A percentile compares a stretch with the other conserved stretches of the same genome.
Evolutionary conservation across 1,140 invertebrate genomes (phyloP).

Genomic region (Drosophila ohnishii): DNA sequence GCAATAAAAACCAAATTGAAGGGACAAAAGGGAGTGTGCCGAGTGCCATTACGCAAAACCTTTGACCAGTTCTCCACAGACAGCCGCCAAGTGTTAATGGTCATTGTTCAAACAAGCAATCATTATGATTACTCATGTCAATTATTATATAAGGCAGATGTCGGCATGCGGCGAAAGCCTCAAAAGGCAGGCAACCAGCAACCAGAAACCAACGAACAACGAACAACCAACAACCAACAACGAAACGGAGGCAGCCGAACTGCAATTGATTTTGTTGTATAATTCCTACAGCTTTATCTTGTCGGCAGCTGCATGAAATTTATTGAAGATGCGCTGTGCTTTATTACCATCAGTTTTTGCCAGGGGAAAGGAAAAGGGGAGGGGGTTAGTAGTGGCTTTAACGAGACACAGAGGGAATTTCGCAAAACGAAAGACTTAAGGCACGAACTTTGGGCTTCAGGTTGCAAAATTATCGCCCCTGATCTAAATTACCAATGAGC

Average conservation of each 20-base stretch:
- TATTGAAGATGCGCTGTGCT: conserved; percentile 70
- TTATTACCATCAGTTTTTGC: conserved; percentile 47
- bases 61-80: conserved; percentile 20
- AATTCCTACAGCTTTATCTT: conserved; percentile 72
- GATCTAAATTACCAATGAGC: conserved; percentile 57
- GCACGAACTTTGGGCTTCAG: conserved; percentile 47
- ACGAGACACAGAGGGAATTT: conserved; percentile 53
- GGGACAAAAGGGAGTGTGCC: too few species aligned
- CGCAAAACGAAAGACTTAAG: conserved; percentile 67
- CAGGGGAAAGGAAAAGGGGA: conserved; percentile 3
- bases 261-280: conserved; percentile 77
- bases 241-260: conserved; percentile 43
- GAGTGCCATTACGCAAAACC: conserved; percentile 34
- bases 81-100: conserved; percentile 52
- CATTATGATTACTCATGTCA: conserved; percentile 68
- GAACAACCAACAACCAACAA: conserved; percentile 18
- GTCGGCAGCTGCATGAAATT: conserved; percentile 71
- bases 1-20: neutral
- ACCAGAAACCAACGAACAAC: conserved; percentile 7
- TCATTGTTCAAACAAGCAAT: conserved; percentile 52
- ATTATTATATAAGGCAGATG: conserved; percentile 71
- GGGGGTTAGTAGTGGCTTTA: conserved; percentile 19
- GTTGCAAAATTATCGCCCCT: conserved; percentile 47
- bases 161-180: conserved; percentile 59
- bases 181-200: conserved; percentile 32